Percentiles rank a stretch among this genome's conserved stretches.
These are phyloP conservation scores for Byasa hedistus DNA, from an alignment of 2,888 invertebrate species.

Conservation along the genomic window DNA sequence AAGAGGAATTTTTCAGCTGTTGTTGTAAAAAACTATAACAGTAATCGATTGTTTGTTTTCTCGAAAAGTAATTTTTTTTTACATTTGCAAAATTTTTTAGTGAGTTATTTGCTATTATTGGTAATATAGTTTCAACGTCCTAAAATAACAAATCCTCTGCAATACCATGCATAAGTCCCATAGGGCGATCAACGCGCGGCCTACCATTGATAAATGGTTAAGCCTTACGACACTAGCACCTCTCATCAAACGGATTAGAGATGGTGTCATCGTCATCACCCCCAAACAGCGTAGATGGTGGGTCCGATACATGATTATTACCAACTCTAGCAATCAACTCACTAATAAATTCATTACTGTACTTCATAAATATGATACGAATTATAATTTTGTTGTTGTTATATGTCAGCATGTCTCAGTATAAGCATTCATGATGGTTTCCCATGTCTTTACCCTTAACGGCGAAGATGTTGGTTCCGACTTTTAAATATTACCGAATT, in stretches of 20 bases:
- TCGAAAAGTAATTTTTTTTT: too few relatives aligned
- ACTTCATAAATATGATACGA: background rate
- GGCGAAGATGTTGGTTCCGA: background rate
- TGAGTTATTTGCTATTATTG: background rate
- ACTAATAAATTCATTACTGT: background rate
- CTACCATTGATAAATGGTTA: background rate
- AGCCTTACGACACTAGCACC: background rate
- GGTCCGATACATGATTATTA: background rate
- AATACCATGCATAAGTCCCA: background rate
- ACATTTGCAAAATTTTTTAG: background rate
- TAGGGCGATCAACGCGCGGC: background rate
- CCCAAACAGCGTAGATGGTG: background rate
- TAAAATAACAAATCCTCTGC: conserved; percentile 1
- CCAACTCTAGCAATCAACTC: background rate
- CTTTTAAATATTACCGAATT: background rate
- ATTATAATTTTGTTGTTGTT: background rate
- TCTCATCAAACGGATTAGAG: background rate
- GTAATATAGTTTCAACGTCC: background rate
- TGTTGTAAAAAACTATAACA: background rate
- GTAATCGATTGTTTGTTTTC: too few relatives aligned
- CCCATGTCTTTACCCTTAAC: background rate
- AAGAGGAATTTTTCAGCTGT: background rate
- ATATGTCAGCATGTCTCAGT: background rate
- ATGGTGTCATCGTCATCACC: background rate
- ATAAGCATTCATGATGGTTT: background rate